Evolutionary conservation across 2,797 vertebrate genomes (phyloP), one percentile per base, ranked within the genome.

Genomic region (Urosaurus nigricauda): DNA sequence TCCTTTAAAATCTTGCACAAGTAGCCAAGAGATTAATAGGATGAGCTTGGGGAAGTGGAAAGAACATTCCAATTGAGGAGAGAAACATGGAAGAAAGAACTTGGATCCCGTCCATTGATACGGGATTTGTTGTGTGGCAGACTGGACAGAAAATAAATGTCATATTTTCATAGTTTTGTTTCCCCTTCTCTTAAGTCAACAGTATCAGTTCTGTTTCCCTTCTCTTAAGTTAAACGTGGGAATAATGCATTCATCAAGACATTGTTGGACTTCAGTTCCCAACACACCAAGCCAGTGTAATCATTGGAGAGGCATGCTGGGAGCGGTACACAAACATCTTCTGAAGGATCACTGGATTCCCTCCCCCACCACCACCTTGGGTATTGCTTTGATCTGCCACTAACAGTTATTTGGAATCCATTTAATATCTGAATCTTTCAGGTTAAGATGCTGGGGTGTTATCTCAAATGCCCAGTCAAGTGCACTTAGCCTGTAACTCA

Each of bases 161-260:
- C 2, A 11, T 85, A 89, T 87, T 73, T 40, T 40, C 43, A 63
- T 74, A 4, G 12, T 82, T 79, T 85, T 16, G 47, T 47, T 47
- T 47, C 47, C 47, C 47, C 47, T 47, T 11, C 47, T 9, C 47
- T 9, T 51, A 51, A 51, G 47, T 51, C 47, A 51, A 9, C 43
- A 43, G 4, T 29, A 35, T 37, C 16, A 0, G 4, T 0, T 79
- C 29, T 0, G 0, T 0, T 83, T 89, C 37, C 32, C 84, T 29
- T 81, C 71, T 83, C 26, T 0, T 71, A 68, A 68, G 11, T 68
- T 29, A 68, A 68, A 29, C 32, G 29, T 13, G 11, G 11, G 29
- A 32, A 68, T 32, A 3, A 68, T 68, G 29, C 29, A 68, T 32
- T 68, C 65, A 68, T 68, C 29, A 68, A 68, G 12, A 68, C 13